Percentiles rank a stretch among this genome's conserved stretches.
Conservation (phyloP, 2,888 invertebrate genomes). For the Metallyticus violacea region DNA sequence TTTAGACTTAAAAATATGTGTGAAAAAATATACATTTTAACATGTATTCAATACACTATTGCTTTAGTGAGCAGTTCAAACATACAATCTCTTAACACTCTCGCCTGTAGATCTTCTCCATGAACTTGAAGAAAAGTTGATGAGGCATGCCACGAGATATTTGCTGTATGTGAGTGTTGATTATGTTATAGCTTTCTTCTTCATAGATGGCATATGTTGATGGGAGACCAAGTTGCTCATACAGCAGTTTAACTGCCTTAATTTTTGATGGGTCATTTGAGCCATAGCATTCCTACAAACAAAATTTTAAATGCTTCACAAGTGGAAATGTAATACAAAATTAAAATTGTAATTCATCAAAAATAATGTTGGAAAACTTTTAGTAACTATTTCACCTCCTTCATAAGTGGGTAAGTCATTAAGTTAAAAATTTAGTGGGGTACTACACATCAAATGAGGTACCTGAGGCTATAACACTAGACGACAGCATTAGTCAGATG, state of each 20-base stretch:
- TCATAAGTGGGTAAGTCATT: too few relatives aligned
- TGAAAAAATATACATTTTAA: not conserved
- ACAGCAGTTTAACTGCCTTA: slow-evolving; percentile 68
- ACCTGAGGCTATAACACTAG: too few relatives aligned
- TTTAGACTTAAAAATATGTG: not conserved
- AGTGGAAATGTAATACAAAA: too few relatives aligned
- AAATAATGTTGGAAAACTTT: too few relatives aligned
- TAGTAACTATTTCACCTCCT: too few relatives aligned
- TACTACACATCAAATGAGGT: too few relatives aligned
- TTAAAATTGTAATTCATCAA: too few relatives aligned
- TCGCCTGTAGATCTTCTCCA: slow-evolving; percentile 77
- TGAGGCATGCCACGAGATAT: slow-evolving; percentile 78
- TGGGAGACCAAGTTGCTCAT: slow-evolving; percentile 72
- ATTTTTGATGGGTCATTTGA: slow-evolving; percentile 62
- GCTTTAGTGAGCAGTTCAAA: too few relatives aligned
- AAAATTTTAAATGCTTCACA: not conserved
- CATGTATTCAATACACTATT: not conserved
- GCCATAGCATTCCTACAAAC: slow-evolving; percentile 67
- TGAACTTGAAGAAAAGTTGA: slow-evolving; percentile 75
- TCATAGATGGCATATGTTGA: slow-evolving; percentile 77
- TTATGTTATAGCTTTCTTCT: slow-evolving; percentile 77
- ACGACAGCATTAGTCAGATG: too few relatives aligned
- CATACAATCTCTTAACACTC: slow-evolving; percentile 52
- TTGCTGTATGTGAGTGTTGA: slow-evolving; percentile 80
- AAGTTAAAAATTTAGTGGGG: too few relatives aligned